phyloP scores from a whole-genome alignment of 2,888 invertebrate species.

The Pristionchus mayeri region DNA sequence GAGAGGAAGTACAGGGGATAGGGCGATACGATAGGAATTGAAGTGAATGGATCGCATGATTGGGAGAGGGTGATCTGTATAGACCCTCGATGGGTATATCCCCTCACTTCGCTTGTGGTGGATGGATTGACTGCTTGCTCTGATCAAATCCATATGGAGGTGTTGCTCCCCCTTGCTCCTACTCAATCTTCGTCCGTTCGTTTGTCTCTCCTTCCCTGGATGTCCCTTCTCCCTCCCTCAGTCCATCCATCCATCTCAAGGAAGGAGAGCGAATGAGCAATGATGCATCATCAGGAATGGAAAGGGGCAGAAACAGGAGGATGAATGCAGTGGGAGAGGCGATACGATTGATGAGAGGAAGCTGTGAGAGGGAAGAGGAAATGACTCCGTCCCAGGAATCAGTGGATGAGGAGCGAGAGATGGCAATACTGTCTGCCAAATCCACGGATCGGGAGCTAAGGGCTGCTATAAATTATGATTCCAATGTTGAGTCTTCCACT shows the following conservation, averaged over 20 bases:
- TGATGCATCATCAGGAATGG: conserved; percentile 39
- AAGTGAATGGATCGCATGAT: not conserved
- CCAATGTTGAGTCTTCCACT: too few species aligned
- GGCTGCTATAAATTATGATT: too few species aligned
- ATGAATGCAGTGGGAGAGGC: not conserved
- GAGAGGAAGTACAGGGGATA: not conserved
- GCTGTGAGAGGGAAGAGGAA: too few species aligned
- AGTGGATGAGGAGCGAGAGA: too few species aligned
- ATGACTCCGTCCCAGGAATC: too few species aligned
- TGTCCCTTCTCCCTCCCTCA: not conserved
- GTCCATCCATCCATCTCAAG: conserved; percentile 35
- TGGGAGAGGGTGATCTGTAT: not conserved
- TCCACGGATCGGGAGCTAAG: too few species aligned
- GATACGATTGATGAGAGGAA: not conserved
- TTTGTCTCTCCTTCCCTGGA: conserved; percentile 26
- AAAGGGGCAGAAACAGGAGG: conserved; percentile 17
- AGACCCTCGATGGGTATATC: not conserved
- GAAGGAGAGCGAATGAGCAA: conserved; percentile 30
- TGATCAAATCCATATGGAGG: conserved; percentile 19
- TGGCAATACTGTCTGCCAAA: too few species aligned
- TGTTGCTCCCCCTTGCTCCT: conserved; percentile 11
- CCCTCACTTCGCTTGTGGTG: not conserved
- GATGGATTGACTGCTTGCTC: not conserved
- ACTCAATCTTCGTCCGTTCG: conserved; percentile 38
- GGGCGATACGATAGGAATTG: not conserved